These are phyloP conservation scores for Sorex maritimensis DNA, from an alignment of 2,797 vertebrate genomes.

Conservation along the genomic window DNA sequence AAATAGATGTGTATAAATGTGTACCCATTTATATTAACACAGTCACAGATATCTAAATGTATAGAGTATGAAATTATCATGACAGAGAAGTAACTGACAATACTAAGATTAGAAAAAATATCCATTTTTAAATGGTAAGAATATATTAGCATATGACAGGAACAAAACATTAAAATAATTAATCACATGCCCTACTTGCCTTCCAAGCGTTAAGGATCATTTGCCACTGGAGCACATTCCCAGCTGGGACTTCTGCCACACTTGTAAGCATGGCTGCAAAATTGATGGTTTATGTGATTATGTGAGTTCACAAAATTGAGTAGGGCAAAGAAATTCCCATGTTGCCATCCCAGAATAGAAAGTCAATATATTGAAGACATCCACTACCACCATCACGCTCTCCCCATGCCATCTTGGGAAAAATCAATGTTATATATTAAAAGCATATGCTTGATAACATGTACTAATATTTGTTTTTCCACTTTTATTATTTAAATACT, in stretches of 20 bases:
- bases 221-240: background rate
- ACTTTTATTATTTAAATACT: slow-evolving; percentile 1
- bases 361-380: no score
- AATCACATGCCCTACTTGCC: background rate
- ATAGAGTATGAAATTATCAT: background rate
- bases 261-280: background rate
- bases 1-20: background rate
- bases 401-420: no score
- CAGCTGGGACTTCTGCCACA: background rate
- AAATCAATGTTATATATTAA: background rate
- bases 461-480: background rate
- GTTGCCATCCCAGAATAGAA: no score
- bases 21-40: slow-evolving; percentile 25
- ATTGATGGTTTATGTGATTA: background rate
- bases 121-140: slow-evolving; percentile 56
- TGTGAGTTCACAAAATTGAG: slow-evolving; percentile 28
- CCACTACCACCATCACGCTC: no score
- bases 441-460: background rate
- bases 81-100: background rate
- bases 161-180: slow-evolving; percentile 4
- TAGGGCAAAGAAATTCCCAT: slow-evolving; percentile 1
- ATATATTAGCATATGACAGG: background rate
- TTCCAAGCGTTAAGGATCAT: background rate
- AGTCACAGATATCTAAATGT: background rate
- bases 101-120: slow-evolving; percentile 17